phyloP scores from a whole-genome alignment of 2,113 vertebrate species.

The Tringa solitaria region DNA sequence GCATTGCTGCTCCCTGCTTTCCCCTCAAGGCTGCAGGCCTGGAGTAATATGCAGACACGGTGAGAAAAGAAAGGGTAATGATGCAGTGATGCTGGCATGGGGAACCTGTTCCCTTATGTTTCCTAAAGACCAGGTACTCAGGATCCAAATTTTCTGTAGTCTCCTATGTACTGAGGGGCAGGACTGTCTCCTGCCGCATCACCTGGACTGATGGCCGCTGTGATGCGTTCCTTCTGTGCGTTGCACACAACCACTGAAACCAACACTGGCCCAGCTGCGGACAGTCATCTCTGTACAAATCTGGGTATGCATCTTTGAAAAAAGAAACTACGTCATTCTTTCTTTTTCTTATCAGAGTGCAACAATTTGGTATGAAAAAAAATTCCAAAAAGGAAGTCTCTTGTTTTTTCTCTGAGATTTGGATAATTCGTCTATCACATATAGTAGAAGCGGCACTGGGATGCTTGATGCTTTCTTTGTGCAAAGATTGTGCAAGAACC shows the following conservation, averaged over 20 bases:
- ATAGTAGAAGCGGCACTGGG: not conserved
- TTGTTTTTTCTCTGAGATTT: not conserved
- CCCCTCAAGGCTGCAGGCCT: not conserved
- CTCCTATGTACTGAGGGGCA: not conserved
- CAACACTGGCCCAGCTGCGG: not conserved
- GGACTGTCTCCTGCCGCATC: not conserved
- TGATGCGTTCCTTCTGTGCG: fast-evolving
- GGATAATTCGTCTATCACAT: not conserved
- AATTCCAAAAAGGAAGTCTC: not conserved
- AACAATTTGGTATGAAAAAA: not conserved
- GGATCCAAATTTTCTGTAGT: not conserved
- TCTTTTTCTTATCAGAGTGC: not conserved
- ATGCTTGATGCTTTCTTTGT: not conserved
- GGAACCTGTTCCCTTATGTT: not conserved
- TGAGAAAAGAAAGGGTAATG: not conserved
- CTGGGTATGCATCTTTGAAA: not conserved
- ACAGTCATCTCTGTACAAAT: not conserved
- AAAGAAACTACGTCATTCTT: not conserved
- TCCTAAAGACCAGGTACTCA: not conserved
- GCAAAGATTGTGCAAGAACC: not conserved
- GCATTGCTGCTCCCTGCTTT: not conserved
- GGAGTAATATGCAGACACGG: not conserved
- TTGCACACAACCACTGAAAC: not conserved
- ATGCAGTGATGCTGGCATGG: not conserved
- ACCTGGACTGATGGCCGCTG: not conserved